These are phyloP conservation scores for Diabrotica undecimpunctata DNA, from an alignment of 1,140 invertebrate genomes.

Conservation along the genomic window DNA sequence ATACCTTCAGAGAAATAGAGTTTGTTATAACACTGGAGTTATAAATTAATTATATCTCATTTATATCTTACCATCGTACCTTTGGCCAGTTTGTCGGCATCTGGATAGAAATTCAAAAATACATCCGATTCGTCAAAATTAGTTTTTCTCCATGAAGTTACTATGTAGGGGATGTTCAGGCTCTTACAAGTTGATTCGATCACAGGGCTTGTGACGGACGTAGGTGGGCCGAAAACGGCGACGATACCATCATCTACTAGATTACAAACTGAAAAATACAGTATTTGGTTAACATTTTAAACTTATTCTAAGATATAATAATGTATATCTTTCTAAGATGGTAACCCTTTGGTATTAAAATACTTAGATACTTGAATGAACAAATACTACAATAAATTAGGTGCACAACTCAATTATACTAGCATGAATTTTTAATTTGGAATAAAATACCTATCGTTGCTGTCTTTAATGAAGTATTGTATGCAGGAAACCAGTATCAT, in stretches of 20 bases:
- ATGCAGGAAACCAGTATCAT: no score
- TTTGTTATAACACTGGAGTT: not conserved
- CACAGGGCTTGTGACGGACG: not conserved
- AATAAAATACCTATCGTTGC: no score
- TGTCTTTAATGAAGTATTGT: no score
- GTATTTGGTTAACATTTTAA: not conserved
- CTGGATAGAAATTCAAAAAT: conserved; percentile 70
- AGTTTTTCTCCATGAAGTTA: conserved; percentile 10
- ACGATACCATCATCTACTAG: conserved; percentile 5
- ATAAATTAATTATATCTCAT: no score
- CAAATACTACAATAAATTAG: no score
- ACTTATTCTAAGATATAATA: no score
- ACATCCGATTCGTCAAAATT: not conserved
- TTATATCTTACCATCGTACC: not conserved
- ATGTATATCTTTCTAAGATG: no score
- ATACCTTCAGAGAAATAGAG: conserved; percentile 51
- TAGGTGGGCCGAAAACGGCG: conserved; percentile 8
- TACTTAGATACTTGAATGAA: no score
- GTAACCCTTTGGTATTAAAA: no score
- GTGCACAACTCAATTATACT: no score
- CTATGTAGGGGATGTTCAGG: conserved; percentile 9
- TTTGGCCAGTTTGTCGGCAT: conserved; percentile 61
- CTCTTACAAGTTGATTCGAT: conserved; percentile 8
- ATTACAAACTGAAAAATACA: conserved; percentile 10
- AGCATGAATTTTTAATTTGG: no score